Evolutionary conservation across 2,888 invertebrate species (phyloP).

Genomic region (Exephanes ischioxanthus): DNA sequence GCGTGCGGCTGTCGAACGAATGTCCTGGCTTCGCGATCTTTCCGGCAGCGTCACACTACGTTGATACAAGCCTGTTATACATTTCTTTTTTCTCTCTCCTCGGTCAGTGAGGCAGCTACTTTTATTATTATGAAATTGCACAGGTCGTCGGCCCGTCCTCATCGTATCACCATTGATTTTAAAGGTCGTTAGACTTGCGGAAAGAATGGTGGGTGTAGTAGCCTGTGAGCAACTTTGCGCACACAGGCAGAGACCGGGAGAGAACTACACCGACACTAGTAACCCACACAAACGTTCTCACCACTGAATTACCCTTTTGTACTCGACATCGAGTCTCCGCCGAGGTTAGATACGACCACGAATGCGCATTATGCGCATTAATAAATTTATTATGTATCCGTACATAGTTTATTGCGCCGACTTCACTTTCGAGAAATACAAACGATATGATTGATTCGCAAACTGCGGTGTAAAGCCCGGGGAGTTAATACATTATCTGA

Average conservation of each 20-base stretch:
- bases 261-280: slow-evolving; percentile 30
- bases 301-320: slow-evolving; percentile 65
- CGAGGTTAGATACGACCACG: slow-evolving; percentile 47
- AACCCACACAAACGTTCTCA: slow-evolving; percentile 26
- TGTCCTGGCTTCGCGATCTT: not conserved
- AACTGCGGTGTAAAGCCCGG: slow-evolving; percentile 1
- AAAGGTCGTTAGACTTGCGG: slow-evolving; percentile 73
- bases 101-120: slow-evolving; percentile 20
- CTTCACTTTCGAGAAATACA: slow-evolving; percentile 24
- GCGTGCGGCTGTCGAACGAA: slow-evolving; percentile 43
- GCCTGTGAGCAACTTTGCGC: slow-evolving; percentile 36
- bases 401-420: slow-evolving; percentile 18
- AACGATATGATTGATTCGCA: slow-evolving; percentile 54
- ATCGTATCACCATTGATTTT: slow-evolving; percentile 71
- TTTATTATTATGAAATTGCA: slow-evolving; percentile 70
- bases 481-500: not conserved
- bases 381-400: slow-evolving; percentile 43
- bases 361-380: slow-evolving; percentile 40
- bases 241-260: not conserved
- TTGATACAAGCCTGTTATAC: not conserved
- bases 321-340: slow-evolving; percentile 13
- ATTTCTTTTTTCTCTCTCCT: not conserved
- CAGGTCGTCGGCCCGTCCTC: slow-evolving; percentile 71
- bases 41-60: not conserved
- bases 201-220: slow-evolving; percentile 59